Evolutionary conservation across 1,140 invertebrate species (phyloP).

Genomic region (Trichonephila clavipes): DNA sequence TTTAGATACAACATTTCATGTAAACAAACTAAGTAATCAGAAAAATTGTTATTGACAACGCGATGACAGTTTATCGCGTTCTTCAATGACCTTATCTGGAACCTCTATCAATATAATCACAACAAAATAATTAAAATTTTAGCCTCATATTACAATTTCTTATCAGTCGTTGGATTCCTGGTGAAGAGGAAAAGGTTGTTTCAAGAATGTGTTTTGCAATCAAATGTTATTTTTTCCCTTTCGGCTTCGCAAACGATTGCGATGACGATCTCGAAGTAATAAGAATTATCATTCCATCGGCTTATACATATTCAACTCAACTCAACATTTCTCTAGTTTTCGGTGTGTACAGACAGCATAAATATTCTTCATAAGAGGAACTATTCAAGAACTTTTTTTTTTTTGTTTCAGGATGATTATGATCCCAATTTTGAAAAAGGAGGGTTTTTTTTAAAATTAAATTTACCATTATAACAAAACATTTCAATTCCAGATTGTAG

Average conservation of each 20-base stretch:
- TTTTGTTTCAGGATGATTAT: too few species aligned
- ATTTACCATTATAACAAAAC: neutral
- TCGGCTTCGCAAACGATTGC: neutral
- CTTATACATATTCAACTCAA: neutral
- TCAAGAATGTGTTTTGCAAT: slow-evolving; percentile 36
- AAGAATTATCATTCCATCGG: neutral
- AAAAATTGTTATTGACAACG: slow-evolving; percentile 6
- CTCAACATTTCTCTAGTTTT: neutral
- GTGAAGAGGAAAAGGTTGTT: neutral
- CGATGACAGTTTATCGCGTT: neutral
- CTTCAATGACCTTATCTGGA: neutral
- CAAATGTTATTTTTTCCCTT: neutral
- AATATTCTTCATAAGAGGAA: neutral
- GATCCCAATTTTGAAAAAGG: neutral
- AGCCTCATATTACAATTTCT: neutral
- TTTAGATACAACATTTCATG: neutral
- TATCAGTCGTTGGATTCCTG: neutral
- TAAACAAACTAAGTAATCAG: neutral
- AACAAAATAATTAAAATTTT: neutral
- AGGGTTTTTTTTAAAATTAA: neutral
- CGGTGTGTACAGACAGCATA: neutral
- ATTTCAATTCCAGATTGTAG: neutral
- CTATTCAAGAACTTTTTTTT: neutral
- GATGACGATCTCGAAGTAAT: neutral
- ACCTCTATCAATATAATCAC: neutral